These are phyloP conservation scores for Stegophylla sp. DNA, from an alignment of 2,888 invertebrate species.

Conservation along the genomic window DNA sequence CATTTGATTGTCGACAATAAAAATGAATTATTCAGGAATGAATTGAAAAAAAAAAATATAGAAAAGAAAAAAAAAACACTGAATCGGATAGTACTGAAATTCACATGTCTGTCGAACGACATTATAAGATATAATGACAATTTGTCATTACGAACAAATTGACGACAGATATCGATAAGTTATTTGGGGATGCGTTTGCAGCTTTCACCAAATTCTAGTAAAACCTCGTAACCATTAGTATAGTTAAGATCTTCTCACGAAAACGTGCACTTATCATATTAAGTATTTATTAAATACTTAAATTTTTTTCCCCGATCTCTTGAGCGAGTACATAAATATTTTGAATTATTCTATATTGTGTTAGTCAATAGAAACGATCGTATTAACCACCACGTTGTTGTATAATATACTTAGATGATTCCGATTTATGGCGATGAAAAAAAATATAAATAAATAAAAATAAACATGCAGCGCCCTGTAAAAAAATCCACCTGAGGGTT, in stretches of 20 bases:
- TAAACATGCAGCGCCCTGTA: constrained; percentile 45
- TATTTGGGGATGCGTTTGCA: not conserved
- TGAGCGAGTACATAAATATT: not conserved
- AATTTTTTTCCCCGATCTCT: not conserved
- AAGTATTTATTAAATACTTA: not conserved
- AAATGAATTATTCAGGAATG: constrained; percentile 6
- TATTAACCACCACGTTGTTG: not conserved
- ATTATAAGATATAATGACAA: not conserved
- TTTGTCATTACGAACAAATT: not conserved
- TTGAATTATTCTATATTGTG: not conserved
- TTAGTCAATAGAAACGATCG: constrained; percentile 7
- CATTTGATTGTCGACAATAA: not conserved
- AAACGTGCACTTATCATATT: too few species aligned
- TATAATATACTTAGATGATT: constrained; percentile 10
- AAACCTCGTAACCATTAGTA: too few species aligned
- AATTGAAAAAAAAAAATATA: not conserved
- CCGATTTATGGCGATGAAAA: constrained; percentile 17
- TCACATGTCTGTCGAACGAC: not conserved
- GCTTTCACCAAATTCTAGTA: not conserved
- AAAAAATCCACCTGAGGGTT: constrained; percentile 21
- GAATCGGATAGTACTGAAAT: not conserved
- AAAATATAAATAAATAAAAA: not conserved
- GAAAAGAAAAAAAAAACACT: not conserved
- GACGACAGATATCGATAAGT: not conserved
- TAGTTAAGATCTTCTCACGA: too few species aligned